phyloP scores from a whole-genome alignment of 2,797 vertebrate genomes.

The Chelmon rostratus region DNA sequence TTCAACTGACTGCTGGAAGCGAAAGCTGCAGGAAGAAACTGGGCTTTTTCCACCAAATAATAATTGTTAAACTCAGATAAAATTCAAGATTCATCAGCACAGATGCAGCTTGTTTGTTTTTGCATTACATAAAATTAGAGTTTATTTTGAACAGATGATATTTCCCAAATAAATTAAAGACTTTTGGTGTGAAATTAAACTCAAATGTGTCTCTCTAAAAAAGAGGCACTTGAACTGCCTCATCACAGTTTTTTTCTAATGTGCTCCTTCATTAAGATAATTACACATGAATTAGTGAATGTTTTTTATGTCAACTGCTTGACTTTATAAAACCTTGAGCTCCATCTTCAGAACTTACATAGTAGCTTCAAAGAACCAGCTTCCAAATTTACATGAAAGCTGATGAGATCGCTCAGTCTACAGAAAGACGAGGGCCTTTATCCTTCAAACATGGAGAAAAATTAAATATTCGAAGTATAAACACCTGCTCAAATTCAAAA shows the following conservation, averaged over 20 bases:
- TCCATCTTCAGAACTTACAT: not conserved
- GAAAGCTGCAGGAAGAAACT: not conserved
- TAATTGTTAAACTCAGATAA: not conserved
- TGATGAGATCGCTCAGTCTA: not conserved
- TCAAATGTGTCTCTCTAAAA: not conserved
- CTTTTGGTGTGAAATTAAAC: not conserved
- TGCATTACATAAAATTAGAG: no score
- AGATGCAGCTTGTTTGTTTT: not conserved
- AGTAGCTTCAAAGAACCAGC: not conserved
- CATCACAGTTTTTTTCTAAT: not conserved
- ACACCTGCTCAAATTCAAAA: not conserved
- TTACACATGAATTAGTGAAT: not conserved
- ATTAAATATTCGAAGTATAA: not conserved
- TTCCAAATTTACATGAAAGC: no score
- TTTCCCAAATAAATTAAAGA: not conserved
- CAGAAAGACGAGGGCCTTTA: not conserved
- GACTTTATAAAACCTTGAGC: not conserved
- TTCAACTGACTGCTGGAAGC: not conserved
- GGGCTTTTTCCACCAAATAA: not conserved
- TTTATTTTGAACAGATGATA: not conserved
- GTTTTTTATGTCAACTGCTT: not conserved
- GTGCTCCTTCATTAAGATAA: constrained; percentile 6
- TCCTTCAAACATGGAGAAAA: no score
- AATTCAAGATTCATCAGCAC: constrained; percentile 3
- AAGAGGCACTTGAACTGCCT: not conserved